phyloP scores from a whole-genome alignment of 1,140 invertebrate species.

The Oreohelix idahoensis region DNA sequence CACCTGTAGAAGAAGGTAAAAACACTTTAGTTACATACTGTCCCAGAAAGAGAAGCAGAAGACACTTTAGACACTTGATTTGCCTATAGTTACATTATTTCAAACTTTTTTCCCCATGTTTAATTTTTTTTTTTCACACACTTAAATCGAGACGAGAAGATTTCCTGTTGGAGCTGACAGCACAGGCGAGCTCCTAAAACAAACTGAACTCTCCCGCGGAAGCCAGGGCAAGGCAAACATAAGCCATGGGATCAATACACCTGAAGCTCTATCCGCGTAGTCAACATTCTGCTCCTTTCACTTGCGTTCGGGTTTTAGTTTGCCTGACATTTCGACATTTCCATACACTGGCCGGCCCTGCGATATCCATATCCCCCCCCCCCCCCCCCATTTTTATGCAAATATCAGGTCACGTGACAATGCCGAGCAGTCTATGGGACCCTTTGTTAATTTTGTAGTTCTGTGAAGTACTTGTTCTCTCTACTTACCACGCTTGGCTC shows the following conservation, averaged over 20 bases:
- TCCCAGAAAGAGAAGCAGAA: too few species aligned
- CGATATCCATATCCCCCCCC: neutral
- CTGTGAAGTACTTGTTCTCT: neutral
- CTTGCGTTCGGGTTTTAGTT: neutral
- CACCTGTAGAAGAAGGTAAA: too few species aligned
- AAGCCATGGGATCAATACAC: neutral
- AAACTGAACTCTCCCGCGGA: constrained; percentile 1
- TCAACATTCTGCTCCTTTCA: neutral
- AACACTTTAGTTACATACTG: too few species aligned
- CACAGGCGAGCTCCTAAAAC: neutral
- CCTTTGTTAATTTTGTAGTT: neutral
- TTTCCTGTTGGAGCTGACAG: neutral
- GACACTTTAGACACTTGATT: too few species aligned
- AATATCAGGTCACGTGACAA: neutral
- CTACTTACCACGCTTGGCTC: too few species aligned
- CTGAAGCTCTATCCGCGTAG: neutral
- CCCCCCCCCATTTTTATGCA: neutral
- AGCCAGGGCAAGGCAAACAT: neutral
- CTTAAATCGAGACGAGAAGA: neutral
- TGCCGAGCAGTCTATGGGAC: neutral
- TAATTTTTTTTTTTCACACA: neutral
- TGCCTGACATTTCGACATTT: constrained; percentile 4
- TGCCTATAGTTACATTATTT: too few species aligned
- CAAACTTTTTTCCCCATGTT: too few species aligned
- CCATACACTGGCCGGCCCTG: neutral